These are phyloP conservation scores for Brevimyrus niger DNA, from an alignment of 2,113 vertebrate genomes.

Conservation along the genomic window DNA sequence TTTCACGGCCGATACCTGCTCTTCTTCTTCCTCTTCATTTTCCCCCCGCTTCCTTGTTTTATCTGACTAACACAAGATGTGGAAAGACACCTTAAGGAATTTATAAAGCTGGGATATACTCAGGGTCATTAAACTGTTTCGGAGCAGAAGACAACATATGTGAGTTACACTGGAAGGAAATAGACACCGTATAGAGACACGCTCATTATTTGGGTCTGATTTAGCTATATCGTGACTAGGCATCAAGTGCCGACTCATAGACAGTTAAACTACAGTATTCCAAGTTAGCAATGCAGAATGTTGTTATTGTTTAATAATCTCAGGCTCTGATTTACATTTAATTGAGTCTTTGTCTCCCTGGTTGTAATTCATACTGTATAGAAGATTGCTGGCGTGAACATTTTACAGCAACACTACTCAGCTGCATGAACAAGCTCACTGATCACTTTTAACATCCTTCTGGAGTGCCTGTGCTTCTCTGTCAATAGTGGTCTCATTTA, in stretches of 20 bases:
- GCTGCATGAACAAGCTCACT: neutral
- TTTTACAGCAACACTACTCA: neutral
- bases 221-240: neutral
- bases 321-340: neutral
- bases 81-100: neutral
- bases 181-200: neutral
- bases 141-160: neutral
- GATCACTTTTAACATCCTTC: neutral
- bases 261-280: neutral
- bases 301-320: neutral
- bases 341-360: neutral
- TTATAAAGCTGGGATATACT: neutral
- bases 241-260: neutral
- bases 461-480: neutral
- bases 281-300: neutral
- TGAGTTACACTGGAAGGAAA: neutral
- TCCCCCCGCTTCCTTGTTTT: neutral
- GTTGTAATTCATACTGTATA: neutral
- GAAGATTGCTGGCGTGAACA: neutral
- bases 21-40: neutral
- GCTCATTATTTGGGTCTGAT: neutral
- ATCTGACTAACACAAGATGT: neutral
- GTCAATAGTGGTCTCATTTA: neutral
- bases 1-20: neutral
- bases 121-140: neutral